Conservation (phyloP, 2,888 invertebrate species). For the Linnaemya vulpina region DNA sequence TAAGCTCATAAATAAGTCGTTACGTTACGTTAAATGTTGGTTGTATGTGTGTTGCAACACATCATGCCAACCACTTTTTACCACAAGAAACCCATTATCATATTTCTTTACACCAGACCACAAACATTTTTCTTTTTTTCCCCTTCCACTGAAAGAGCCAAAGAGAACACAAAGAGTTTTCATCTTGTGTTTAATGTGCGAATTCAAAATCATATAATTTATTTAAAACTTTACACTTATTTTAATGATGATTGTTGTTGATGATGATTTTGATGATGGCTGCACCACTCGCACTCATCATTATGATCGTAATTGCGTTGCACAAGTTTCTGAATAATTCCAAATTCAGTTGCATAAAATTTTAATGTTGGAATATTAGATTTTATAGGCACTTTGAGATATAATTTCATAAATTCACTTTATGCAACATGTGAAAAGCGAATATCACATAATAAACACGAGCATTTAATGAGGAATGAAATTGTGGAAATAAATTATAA, state of each 20-base stretch:
- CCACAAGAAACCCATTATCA: slow-evolving; percentile 12
- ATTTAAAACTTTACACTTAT: slow-evolving; percentile 61
- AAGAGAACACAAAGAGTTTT: background rate
- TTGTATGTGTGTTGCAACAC: background rate
- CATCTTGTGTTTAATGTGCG: background rate
- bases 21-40: no score
- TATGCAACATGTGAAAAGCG: slow-evolving; percentile 18
- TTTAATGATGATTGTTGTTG: slow-evolving; percentile 39
- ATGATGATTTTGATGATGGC: slow-evolving; percentile 43
- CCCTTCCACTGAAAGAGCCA: no score
- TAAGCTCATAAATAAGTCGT: no score
- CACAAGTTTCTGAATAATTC: slow-evolving; percentile 13
- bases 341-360: slow-evolving; percentile 43
- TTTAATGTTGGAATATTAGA: slow-evolving; percentile 67
- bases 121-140: background rate
- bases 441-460: slow-evolving; percentile 14
- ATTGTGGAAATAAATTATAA: slow-evolving; percentile 51
- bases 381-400: slow-evolving; percentile 60
- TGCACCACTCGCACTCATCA: slow-evolving; percentile 22
- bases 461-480: slow-evolving; percentile 60
- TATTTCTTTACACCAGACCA: background rate
- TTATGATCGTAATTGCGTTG: slow-evolving; percentile 28
- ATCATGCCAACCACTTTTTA: background rate
- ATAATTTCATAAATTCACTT: slow-evolving; percentile 49
- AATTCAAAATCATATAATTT: slow-evolving; percentile 40